A percentile compares a stretch with the other conserved stretches of the same genome.
Conservation (phyloP, 92 coral and sea anemone species). For the Parazoanthus swiftii region DNA sequence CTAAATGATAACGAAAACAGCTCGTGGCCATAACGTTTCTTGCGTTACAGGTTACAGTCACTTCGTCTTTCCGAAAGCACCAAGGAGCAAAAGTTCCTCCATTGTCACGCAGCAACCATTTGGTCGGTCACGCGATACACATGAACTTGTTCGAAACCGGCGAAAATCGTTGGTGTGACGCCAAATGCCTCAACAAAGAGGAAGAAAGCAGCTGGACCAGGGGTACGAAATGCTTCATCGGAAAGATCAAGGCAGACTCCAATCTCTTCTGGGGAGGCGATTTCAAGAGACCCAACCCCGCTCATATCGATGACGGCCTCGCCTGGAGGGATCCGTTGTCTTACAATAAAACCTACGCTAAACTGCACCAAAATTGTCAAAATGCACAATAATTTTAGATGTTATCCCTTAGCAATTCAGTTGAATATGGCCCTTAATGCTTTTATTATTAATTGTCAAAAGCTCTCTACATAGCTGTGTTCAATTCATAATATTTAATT, state of each 20-base stretch:
- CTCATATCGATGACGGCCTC: slow-evolving; percentile 59
- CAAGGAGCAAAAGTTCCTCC: slow-evolving; percentile 51
- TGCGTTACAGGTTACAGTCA: slow-evolving; percentile 42
- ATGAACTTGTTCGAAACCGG: slow-evolving; percentile 35
- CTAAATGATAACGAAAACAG: neutral
- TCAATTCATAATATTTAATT: no score
- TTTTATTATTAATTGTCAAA: no score
- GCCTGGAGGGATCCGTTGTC: neutral
- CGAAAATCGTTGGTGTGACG: slow-evolving; percentile 37
- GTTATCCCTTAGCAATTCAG: no score
- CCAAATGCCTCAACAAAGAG: slow-evolving; percentile 26
- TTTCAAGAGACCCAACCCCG: slow-evolving; percentile 27
- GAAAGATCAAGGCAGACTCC: slow-evolving; percentile 35
- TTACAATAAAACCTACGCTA: slow-evolving; percentile 32
- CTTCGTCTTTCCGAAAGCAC: slow-evolving; percentile 47
- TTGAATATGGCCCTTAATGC: no score
- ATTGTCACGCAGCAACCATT: slow-evolving; percentile 51
- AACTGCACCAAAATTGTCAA: slow-evolving; percentile 42
- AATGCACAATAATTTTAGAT: no score
- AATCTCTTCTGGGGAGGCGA: slow-evolving; percentile 65
- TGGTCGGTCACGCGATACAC: slow-evolving; percentile 61
- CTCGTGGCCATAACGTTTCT: neutral
- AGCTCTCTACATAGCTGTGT: no score
- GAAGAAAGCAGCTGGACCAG: neutral
- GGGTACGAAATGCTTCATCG: slow-evolving; percentile 30